phyloP scores from a whole-genome alignment of 2,113 vertebrate genomes.

The Epinephelus fuscoguttatus region DNA sequence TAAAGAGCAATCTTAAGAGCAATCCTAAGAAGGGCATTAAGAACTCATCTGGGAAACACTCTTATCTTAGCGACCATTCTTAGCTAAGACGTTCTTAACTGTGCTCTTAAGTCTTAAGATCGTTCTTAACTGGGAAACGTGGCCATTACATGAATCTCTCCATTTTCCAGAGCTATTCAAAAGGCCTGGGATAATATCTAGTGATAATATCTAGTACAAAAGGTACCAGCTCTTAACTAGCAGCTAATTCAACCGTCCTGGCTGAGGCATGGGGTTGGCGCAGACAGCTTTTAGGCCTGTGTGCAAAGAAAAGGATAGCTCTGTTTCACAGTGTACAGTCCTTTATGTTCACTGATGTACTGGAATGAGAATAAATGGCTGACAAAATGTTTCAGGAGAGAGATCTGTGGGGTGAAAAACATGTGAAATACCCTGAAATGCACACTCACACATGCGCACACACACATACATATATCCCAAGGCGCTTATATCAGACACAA shows the following conservation, averaged over 20 bases:
- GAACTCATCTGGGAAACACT: too few relatives aligned
- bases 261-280: slow-evolving; percentile 5
- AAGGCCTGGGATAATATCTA: slow-evolving; percentile 25
- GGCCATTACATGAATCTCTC: slow-evolving; percentile 13
- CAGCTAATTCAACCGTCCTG: not conserved
- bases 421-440: slow-evolving; percentile 8
- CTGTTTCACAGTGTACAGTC: slow-evolving; percentile 18
- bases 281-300: slow-evolving; percentile 2
- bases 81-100: too few relatives aligned
- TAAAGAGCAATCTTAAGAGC: too few relatives aligned
- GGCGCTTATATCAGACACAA: slow-evolving; percentile 72
- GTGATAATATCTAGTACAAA: slow-evolving; percentile 24
- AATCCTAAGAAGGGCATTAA: too few relatives aligned
- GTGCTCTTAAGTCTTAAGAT: too few relatives aligned
- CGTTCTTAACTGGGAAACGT: too few relatives aligned
- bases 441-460: slow-evolving; percentile 22
- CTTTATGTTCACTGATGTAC: slow-evolving; percentile 40
- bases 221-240: slow-evolving; percentile 4
- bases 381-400: slow-evolving; percentile 46
- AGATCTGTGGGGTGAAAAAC: slow-evolving; percentile 27
- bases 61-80: too few relatives aligned
- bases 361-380: slow-evolving; percentile 54
- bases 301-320: slow-evolving; percentile 8
- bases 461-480: slow-evolving; percentile 39
- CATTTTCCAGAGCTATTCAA: slow-evolving; percentile 37